These are phyloP conservation scores for Albula glossodonta DNA, from an alignment of 2,113 vertebrate genomes.

Conservation along the genomic window DNA sequence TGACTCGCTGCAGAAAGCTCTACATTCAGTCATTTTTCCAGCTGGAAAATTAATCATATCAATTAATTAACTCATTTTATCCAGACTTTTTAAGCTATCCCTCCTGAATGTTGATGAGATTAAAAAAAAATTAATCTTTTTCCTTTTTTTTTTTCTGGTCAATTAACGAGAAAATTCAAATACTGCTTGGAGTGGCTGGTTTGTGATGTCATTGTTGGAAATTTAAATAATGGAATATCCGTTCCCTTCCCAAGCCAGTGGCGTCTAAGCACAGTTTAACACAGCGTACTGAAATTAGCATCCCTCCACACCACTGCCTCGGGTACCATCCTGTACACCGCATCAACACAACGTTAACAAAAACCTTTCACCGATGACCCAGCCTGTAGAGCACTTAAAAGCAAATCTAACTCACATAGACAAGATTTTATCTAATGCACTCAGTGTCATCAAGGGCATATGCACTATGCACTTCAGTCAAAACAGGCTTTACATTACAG, in stretches of 20 bases:
- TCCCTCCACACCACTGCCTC: too few relatives aligned
- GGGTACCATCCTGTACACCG: too few relatives aligned
- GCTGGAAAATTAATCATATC: neutral
- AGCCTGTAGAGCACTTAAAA: too few relatives aligned
- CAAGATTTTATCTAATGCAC: too few relatives aligned
- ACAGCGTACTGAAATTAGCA: neutral
- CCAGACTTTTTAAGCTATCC: neutral
- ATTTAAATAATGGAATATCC: neutral
- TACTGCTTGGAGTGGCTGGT: neutral
- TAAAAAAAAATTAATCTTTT: neutral
- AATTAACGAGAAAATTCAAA: neutral
- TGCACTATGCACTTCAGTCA: too few relatives aligned
- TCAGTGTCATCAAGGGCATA: too few relatives aligned
- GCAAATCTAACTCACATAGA: too few relatives aligned
- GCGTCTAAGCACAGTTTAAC: neutral
- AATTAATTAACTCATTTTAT: neutral
- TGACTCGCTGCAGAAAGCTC: neutral
- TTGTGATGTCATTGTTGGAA: neutral
- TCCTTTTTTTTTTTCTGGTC: neutral
- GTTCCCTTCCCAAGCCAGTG: neutral
- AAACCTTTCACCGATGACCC: too few relatives aligned
- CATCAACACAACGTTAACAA: too few relatives aligned
- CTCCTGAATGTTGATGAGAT: slow-evolving; percentile 5
- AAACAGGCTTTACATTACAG: too few relatives aligned
- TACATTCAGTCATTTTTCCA: neutral